phyloP scores from a whole-genome alignment of 2,113 vertebrate genomes.

The Zingel zingel region DNA sequence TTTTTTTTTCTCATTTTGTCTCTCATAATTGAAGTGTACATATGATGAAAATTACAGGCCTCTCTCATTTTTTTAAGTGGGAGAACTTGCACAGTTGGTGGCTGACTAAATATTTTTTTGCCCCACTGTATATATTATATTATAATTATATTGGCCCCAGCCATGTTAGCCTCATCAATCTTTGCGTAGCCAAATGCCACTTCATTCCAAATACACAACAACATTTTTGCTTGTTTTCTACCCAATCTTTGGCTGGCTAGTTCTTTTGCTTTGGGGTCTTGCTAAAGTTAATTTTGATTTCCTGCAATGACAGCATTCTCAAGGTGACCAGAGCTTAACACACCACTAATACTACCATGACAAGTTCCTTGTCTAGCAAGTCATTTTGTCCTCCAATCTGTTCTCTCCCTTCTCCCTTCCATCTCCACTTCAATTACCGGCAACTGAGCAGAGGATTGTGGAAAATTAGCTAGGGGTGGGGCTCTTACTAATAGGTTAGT shows the following conservation, averaged over 20 bases:
- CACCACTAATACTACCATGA: slow-evolving; percentile 50
- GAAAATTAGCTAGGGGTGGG: slow-evolving; percentile 63
- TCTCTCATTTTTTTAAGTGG: too few relatives aligned
- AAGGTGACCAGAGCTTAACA: slow-evolving; percentile 66
- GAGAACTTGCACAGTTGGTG: too few relatives aligned
- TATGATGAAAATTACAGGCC: too few relatives aligned
- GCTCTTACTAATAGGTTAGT: slow-evolving; percentile 69
- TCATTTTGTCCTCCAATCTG: slow-evolving; percentile 62
- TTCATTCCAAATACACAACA: slow-evolving; percentile 41
- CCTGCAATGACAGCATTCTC: slow-evolving; percentile 33
- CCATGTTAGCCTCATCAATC: slow-evolving; percentile 77
- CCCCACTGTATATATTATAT: too few relatives aligned
- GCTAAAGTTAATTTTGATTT: slow-evolving; percentile 23
- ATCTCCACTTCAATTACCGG: slow-evolving; percentile 63
- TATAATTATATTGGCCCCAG: slow-evolving; percentile 71
- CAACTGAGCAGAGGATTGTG: slow-evolving; percentile 60
- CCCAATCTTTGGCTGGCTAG: slow-evolving; percentile 26
- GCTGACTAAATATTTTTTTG: too few relatives aligned
- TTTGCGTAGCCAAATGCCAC: slow-evolving; percentile 53
- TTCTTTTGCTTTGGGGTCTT: slow-evolving; percentile 36
- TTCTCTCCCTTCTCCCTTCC: slow-evolving; percentile 23
- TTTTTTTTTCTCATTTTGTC: too few relatives aligned
- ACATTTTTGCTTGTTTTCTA: slow-evolving; percentile 33
- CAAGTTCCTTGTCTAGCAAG: slow-evolving; percentile 58
- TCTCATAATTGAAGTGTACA: too few relatives aligned